phyloP scores from a whole-genome alignment of 2,797 vertebrate species.

The Poeciliopsis infans region DNA sequence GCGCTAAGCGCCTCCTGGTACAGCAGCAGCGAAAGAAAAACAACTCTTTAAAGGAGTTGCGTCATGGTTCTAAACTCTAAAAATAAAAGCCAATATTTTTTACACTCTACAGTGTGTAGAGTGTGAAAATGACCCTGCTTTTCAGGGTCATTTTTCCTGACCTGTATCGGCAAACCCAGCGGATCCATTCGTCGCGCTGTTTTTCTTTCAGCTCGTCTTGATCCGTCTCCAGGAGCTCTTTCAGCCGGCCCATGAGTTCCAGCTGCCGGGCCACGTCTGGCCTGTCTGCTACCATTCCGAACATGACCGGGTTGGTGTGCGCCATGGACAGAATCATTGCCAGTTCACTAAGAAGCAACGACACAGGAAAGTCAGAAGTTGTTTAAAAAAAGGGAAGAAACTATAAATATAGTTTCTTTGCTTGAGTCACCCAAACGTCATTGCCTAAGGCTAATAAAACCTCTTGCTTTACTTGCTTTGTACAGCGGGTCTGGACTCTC shows the following conservation, averaged over 20 bases:
- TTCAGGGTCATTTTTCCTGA: slow-evolving; percentile 32
- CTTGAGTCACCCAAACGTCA: not conserved
- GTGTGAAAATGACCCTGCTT: not conserved
- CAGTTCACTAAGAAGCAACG: slow-evolving; percentile 79
- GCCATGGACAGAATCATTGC: slow-evolving; percentile 89
- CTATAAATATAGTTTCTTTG: not conserved
- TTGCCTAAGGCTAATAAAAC: not conserved
- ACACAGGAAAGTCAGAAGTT: not conserved
- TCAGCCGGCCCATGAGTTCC: slow-evolving; percentile 79
- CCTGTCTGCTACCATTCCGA: slow-evolving; percentile 82
- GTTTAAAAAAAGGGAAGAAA: not conserved
- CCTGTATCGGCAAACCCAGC: slow-evolving; percentile 87
- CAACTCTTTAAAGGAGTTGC: not conserved
- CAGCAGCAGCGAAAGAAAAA: not conserved
- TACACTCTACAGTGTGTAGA: not conserved
- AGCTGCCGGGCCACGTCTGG: slow-evolving; percentile 81
- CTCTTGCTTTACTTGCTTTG: not conserved
- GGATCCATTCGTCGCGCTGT: slow-evolving; percentile 81
- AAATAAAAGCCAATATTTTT: not conserved
- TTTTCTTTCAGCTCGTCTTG: slow-evolving; percentile 74
- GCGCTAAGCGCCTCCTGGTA: slow-evolving; percentile 81
- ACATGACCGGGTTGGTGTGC: slow-evolving; percentile 86
- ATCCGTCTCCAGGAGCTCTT: slow-evolving; percentile 80
- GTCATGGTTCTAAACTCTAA: not conserved
- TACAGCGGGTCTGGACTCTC: too few species aligned